Percentiles rank a stretch among this genome's conserved stretches.
Evolutionary conservation across 2,888 invertebrate genomes (phyloP).

Genomic region (Malthinus seriepunctatus): DNA sequence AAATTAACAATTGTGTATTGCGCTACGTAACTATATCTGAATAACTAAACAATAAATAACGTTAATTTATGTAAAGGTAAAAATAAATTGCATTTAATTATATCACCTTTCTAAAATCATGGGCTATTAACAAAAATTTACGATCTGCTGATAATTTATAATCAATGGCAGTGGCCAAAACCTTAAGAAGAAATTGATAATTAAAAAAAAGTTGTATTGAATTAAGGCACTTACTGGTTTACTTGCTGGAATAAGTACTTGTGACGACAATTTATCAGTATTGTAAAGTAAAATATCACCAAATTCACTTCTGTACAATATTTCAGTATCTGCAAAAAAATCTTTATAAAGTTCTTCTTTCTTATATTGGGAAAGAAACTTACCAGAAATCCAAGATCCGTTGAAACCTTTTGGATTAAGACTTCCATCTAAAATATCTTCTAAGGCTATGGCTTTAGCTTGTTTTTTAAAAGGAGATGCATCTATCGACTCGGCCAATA

Average conservation of each 20-base stretch:
- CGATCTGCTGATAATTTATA: constrained; percentile 68
- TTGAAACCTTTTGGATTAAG: constrained; percentile 72
- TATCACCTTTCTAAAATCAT: constrained; percentile 65
- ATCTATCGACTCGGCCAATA: constrained; percentile 33
- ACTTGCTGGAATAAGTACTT: constrained; percentile 55
- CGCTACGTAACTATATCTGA: constrained; percentile 78
- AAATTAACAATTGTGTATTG: constrained; percentile 72
- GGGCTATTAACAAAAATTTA: constrained; percentile 65
- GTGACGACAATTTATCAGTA: constrained; percentile 53
- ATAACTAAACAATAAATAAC: constrained; percentile 60
- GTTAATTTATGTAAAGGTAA: constrained; percentile 3
- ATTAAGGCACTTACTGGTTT: constrained; percentile 54
- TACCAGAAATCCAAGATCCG: constrained; percentile 82
- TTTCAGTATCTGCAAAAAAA: constrained; percentile 61
- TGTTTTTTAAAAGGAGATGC: constrained; percentile 36
- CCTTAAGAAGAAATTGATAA: constrained; percentile 43
- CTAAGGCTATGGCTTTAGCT: constrained; percentile 60
- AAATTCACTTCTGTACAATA: constrained; percentile 63
- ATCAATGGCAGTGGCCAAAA: constrained; percentile 54
- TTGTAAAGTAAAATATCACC: constrained; percentile 64
- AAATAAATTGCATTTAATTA: too few relatives aligned
- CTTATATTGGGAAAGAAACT: constrained; percentile 29
- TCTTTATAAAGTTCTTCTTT: constrained; percentile 7
- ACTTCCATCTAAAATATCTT: constrained; percentile 72
- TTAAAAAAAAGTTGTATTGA: not conserved